A percentile compares a stretch with the other conserved stretches of the same genome.
phyloP scores from a whole-genome alignment of 1,140 invertebrate genomes.

The Ceratosolen fusciceps region DNA sequence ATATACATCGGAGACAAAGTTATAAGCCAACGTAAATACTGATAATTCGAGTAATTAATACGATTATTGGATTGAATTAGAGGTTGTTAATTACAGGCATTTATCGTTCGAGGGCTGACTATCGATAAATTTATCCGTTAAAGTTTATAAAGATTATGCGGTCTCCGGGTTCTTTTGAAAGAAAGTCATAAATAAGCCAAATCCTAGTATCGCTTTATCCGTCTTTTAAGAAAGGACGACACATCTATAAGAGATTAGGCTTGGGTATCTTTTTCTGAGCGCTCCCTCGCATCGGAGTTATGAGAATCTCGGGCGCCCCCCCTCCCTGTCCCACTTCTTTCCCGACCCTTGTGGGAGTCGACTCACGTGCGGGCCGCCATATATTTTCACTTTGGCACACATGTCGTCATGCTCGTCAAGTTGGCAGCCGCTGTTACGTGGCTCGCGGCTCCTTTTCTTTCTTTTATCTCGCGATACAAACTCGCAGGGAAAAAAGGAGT shows the following conservation, averaged over 20 bases:
- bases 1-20: too few species aligned
- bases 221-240: constrained; percentile 27
- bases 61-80: too few species aligned
- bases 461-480: constrained; percentile 47
- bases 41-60: too few species aligned
- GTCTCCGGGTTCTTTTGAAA: not conserved
- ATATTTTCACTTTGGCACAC: constrained; percentile 73
- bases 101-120: not conserved
- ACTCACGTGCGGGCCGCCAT: constrained; percentile 66
- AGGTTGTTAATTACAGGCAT: not conserved
- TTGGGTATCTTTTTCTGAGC: constrained; percentile 48
- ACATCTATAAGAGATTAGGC: constrained; percentile 66
- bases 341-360: constrained; percentile 56
- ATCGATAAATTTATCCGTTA: constrained; percentile 12
- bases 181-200: constrained; percentile 41
- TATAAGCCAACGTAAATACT: too few species aligned
- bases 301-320: constrained; percentile 4
- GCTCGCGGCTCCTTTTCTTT: constrained; percentile 46
- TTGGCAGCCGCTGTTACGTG: constrained; percentile 62
- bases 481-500: too few species aligned
- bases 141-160: constrained; percentile 14
- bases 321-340: constrained; percentile 15
- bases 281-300: constrained; percentile 55
- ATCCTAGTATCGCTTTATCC: constrained; percentile 33
- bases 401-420: constrained; percentile 67